Conservation (phyloP, 2,113 vertebrate species). For the Tursiops truncatus region DNA sequence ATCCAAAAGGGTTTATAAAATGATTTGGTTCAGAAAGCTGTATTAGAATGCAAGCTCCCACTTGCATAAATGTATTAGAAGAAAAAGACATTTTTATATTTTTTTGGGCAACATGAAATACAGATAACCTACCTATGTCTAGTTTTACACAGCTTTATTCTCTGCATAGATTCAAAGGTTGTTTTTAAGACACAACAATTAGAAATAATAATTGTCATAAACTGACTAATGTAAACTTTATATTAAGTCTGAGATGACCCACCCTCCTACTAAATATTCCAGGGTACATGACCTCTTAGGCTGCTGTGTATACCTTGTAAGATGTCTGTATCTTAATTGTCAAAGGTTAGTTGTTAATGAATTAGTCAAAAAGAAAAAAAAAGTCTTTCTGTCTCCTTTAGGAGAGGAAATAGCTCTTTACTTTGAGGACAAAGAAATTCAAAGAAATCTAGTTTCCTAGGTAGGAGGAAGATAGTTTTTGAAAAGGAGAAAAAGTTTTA, state of each 20-base stretch:
- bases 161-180: background rate
- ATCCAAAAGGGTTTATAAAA: background rate
- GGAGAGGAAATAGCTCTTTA: constrained; percentile 28
- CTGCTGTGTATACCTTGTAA: background rate
- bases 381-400: background rate
- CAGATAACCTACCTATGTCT: background rate
- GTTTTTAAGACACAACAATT: constrained; percentile 1
- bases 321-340: constrained; percentile 46
- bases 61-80: background rate
- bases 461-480: background rate
- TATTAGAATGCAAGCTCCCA: background rate
- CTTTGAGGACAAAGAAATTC: constrained; percentile 7
- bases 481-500: background rate
- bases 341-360: constrained; percentile 35
- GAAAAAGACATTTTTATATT: constrained; percentile 21
- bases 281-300: background rate
- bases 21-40: background rate
- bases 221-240: constrained; percentile 50
- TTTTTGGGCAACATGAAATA: background rate
- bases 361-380: background rate
- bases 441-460: constrained; percentile 3
- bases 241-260: constrained; percentile 46
- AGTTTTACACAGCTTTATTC: constrained; percentile 30
- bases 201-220: constrained; percentile 51
- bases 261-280: constrained; percentile 33